A percentile compares a stretch with the other conserved stretches of the same genome.
Evolutionary conservation across 64 coral and sea anemone genomes (phyloP).

Genomic region (Montipora capricornis): DNA sequence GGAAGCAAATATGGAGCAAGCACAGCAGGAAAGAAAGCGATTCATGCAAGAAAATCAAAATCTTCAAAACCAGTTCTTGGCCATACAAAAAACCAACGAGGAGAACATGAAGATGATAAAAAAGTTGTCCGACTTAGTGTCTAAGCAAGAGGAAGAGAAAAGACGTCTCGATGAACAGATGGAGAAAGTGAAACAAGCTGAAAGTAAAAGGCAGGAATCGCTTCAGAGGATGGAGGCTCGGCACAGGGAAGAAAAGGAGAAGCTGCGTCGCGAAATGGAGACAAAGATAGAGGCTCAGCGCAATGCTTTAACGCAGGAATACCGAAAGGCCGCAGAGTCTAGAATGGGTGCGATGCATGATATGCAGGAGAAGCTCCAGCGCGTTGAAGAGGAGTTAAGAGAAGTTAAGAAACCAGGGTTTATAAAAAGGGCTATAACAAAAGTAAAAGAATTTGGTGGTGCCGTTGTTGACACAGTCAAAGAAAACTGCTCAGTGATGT

Average conservation of each 20-base stretch:
- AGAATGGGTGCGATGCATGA: background rate
- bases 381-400: background rate
- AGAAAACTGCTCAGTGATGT: background rate
- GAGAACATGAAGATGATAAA: constrained; percentile 20
- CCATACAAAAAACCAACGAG: constrained; percentile 35
- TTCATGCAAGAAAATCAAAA: constrained; percentile 51
- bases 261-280: constrained; percentile 24
- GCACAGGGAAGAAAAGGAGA: constrained; percentile 12
- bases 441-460: background rate
- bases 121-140: constrained; percentile 1
- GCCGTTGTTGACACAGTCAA: background rate
- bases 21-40: constrained; percentile 27
- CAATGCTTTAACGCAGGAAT: background rate
- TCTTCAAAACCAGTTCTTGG: constrained; percentile 25
- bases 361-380: background rate
- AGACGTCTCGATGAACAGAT: background rate
- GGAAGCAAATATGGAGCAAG: constrained; percentile 64
- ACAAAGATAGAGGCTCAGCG: constrained; percentile 10
- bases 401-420: background rate
- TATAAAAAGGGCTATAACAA: background rate
- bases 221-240: background rate
- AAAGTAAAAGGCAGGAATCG: background rate
- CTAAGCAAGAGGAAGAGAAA: constrained; percentile 38
- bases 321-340: background rate
- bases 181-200: background rate